phyloP scores from a whole-genome alignment of 2,797 vertebrate species.

The Chelmon rostratus region DNA sequence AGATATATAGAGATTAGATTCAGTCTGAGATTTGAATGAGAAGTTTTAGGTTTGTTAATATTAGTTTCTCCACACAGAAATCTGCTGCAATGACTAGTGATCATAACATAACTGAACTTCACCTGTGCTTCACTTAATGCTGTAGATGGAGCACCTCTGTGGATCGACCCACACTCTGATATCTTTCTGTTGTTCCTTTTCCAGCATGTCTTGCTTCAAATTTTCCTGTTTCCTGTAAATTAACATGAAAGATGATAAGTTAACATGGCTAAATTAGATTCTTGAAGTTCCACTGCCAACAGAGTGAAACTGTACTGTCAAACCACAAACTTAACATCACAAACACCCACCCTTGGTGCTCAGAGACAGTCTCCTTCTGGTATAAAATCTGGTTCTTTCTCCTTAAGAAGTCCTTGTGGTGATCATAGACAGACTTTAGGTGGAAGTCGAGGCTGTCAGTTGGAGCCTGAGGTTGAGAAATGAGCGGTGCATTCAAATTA shows the following conservation, averaged over 20 bases:
- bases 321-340: too few relatives aligned
- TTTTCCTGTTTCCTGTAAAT: constrained; percentile 61
- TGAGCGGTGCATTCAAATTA: not conserved
- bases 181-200: constrained; percentile 35
- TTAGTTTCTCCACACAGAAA: constrained; percentile 8
- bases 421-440: constrained; percentile 86
- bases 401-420: constrained; percentile 82
- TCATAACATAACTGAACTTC: constrained; percentile 34
- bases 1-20: too few relatives aligned
- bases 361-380: constrained; percentile 82
- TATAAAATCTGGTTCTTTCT: constrained; percentile 82
- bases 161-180: constrained; percentile 84
- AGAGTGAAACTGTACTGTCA: not conserved
- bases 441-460: constrained; percentile 89
- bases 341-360: constrained; percentile 71
- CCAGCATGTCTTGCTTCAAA: constrained; percentile 15
- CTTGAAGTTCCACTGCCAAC: not conserved
- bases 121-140: constrained; percentile 83
- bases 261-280: not conserved
- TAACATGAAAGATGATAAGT: not conserved
- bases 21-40: not conserved
- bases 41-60: not conserved
- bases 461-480: constrained; percentile 72
- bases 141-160: constrained; percentile 84
- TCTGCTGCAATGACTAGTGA: not conserved